These are phyloP conservation scores for Cichlasoma orientale DNA, from an alignment of 2,797 vertebrate genomes.

Conservation along the genomic window DNA sequence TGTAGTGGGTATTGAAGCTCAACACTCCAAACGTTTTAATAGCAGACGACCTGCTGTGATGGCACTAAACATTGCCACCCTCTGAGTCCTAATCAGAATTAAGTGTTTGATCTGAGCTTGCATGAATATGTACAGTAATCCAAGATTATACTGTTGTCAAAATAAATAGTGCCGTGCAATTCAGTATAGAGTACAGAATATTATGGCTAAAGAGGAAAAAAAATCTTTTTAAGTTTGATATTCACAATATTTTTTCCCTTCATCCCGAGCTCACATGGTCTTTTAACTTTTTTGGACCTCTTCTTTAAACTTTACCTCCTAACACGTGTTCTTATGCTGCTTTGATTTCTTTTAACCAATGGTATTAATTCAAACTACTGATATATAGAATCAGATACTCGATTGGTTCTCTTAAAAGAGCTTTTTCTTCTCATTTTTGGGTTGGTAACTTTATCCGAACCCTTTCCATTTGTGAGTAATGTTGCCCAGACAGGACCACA, in stretches of 20 bases:
- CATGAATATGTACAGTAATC: slow-evolving; percentile 40
- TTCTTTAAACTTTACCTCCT: background rate
- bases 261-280: background rate
- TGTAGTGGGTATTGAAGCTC: slow-evolving; percentile 13
- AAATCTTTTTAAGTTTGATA: background rate
- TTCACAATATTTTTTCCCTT: rapidly evolving
- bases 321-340: background rate
- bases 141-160: slow-evolving; percentile 37
- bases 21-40: slow-evolving; percentile 39
- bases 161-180: slow-evolving; percentile 8
- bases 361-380: too few relatives aligned
- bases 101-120: slow-evolving; percentile 40
- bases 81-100: slow-evolving; percentile 44
- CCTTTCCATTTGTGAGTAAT: slow-evolving; percentile 43
- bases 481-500: slow-evolving; percentile 31
- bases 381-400: background rate
- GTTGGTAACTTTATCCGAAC: slow-evolving; percentile 28
- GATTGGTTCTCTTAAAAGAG: background rate
- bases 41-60: slow-evolving; percentile 43
- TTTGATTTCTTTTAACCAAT: background rate
- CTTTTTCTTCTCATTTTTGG: background rate
- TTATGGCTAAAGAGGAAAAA: background rate
- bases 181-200: background rate
- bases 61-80: slow-evolving; percentile 18
- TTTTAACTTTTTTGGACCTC: too few relatives aligned